These are phyloP conservation scores for Phylloscopus collybita DNA, from an alignment of 2,797 vertebrate species.

Conservation along the genomic window DNA sequence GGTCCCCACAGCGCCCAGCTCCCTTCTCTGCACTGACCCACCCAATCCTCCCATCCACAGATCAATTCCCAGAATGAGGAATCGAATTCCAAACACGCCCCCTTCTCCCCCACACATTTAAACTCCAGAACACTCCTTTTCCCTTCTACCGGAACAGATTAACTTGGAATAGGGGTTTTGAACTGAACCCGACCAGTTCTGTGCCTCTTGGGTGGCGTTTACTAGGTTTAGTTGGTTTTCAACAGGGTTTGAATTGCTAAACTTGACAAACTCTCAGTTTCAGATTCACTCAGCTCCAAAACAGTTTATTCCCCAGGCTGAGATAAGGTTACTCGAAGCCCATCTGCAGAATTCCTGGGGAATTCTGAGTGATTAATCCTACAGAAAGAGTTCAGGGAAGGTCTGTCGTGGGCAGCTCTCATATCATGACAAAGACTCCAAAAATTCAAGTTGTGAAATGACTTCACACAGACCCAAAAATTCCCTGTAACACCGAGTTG, in stretches of 20 bases:
- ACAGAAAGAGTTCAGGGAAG: background rate
- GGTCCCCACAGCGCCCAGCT: background rate
- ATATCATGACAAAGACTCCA: background rate
- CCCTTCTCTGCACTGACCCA: background rate
- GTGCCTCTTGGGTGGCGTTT: background rate
- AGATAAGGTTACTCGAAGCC: background rate
- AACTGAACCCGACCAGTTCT: background rate
- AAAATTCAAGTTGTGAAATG: background rate
- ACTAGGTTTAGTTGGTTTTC: background rate
- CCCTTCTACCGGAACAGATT: background rate
- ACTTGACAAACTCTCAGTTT: background rate
- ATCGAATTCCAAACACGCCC: background rate
- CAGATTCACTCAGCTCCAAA: background rate
- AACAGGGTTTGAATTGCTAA: background rate
- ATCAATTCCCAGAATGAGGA: background rate
- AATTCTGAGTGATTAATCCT: background rate
- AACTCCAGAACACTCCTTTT: background rate
- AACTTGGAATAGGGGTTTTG: background rate
- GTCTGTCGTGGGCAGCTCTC: background rate
- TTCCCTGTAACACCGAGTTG: background rate
- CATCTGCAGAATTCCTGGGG: constrained; percentile 8
- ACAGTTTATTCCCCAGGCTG: background rate
- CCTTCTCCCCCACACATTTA: background rate
- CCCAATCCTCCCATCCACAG: background rate
- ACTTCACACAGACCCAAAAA: background rate